Evolutionary conservation across 2,113 vertebrate genomes (phyloP).

Genomic region (Athene cunicularia): DNA sequence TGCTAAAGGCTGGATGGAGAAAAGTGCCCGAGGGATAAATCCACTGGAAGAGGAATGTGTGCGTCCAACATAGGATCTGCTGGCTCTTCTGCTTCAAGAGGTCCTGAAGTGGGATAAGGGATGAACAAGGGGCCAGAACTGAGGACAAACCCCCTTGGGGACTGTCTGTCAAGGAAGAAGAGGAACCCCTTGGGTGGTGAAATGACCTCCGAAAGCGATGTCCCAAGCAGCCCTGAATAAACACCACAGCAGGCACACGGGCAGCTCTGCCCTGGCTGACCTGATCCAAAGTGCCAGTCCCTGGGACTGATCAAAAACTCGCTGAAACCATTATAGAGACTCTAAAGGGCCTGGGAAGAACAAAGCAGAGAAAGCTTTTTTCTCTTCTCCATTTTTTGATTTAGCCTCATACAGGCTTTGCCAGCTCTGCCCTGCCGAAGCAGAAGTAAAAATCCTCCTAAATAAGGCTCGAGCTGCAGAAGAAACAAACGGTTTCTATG

Average conservation of each 20-base stretch:
- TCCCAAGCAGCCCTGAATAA: not conserved
- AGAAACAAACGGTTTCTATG: not conserved
- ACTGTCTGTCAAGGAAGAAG: not conserved
- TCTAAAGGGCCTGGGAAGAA: not conserved
- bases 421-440: not conserved
- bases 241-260: not conserved
- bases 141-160: not conserved
- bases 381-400: not conserved
- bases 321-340: not conserved
- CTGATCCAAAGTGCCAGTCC: not conserved
- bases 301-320: not conserved
- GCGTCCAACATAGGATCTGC: not conserved
- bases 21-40: not conserved
- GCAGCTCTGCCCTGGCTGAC: not conserved
- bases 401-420: not conserved
- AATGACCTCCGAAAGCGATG: not conserved
- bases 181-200: not conserved
- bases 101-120: not conserved
- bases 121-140: not conserved
- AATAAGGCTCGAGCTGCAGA: not conserved
- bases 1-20: not conserved
- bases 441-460: slow-evolving; percentile 17
- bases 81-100: not conserved
- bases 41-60: fast-evolving
- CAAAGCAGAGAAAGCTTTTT: not conserved